Evolutionary conservation across 2,888 invertebrate genomes (phyloP).

Genomic region (Noctua comes): DNA sequence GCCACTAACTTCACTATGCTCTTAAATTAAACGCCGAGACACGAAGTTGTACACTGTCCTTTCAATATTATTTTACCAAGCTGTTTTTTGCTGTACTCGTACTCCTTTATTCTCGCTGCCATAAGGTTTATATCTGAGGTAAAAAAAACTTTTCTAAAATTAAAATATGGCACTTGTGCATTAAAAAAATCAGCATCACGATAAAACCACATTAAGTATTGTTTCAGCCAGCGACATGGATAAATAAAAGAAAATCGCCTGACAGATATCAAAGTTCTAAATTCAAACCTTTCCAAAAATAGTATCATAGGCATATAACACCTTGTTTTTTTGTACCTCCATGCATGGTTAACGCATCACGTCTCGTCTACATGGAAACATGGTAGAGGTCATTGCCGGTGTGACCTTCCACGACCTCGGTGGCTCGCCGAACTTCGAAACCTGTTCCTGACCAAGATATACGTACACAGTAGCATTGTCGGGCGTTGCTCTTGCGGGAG

Average conservation of each 20-base stretch:
- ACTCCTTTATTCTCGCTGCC: not conserved
- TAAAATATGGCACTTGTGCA: not conserved
- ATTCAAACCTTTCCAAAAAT: conserved; percentile 1
- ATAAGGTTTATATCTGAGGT: not conserved
- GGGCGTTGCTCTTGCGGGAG: not conserved
- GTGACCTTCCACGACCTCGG: conserved; percentile 72
- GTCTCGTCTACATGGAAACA: conserved; percentile 54
- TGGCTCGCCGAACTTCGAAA: conserved; percentile 60
- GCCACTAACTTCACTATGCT: conserved; percentile 4
- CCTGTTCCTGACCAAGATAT: conserved; percentile 48
- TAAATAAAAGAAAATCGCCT: not conserved
- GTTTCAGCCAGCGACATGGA: not conserved
- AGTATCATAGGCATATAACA: not conserved
- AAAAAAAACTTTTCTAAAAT: not conserved
- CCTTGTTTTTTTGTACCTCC: not conserved
- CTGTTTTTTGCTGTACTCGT: not conserved
- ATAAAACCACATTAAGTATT: not conserved
- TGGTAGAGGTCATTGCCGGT: conserved; percentile 71
- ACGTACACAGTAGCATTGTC: conserved; percentile 42
- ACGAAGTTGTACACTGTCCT: not conserved
- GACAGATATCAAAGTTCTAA: not conserved
- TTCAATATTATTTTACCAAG: not conserved
- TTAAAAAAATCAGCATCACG: not conserved
- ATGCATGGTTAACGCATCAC: conserved; percentile 41
- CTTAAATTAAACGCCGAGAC: not conserved